Evolutionary conservation across 92 coral and sea anemone genomes (phyloP), one percentile per base, ranked within the genome.

Genomic region (Phenganax subtilis): DNA sequence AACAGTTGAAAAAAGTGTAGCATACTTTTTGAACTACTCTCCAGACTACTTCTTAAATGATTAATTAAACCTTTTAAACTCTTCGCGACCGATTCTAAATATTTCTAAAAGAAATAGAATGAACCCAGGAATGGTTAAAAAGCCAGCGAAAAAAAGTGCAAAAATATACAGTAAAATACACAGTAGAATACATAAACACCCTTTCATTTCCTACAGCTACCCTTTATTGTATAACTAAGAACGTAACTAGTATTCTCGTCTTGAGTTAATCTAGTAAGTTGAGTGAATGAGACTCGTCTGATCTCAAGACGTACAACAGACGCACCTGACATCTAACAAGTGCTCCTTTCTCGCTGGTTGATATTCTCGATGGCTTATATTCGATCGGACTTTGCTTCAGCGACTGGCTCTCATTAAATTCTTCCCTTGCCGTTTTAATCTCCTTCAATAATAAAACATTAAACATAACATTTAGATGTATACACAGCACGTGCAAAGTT

Each of bases 261-360:
- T 37, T 2, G 47, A 37, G 5, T 16, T 67, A 27, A 15, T 67
- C 12, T 28, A 14, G 37, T 67, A 67, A 11, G 3, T 3, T 67
- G 12, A 37, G 47, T 37, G 5, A 37, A 37, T 37, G 47, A 37
- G 47, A 37, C 47, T 37, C 47, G 25, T 37, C 47, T 37, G 47
- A 64, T 20, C 9, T 37, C 20, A 59, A 9, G 20, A 8, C 25
- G 11, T 52, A 12, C 28, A 60, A 25, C 57, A 27, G 11, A 73
- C 11, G 55, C 64, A 91, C 98, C 98, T 87, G 91, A 72, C 98
- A 93, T 77, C 88, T 91, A 55, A 89, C 82, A 2, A 93, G 91
- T 3, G 98, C 89, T 47, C 94, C 98, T 83, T 91, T 93, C 55
- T 91, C 92, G 75, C 89, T 96, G 76, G 87, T 90, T 8, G 80